Evolutionary conservation across 2,113 vertebrate genomes (phyloP).

Genomic region (Neotragus pygmaeus): DNA sequence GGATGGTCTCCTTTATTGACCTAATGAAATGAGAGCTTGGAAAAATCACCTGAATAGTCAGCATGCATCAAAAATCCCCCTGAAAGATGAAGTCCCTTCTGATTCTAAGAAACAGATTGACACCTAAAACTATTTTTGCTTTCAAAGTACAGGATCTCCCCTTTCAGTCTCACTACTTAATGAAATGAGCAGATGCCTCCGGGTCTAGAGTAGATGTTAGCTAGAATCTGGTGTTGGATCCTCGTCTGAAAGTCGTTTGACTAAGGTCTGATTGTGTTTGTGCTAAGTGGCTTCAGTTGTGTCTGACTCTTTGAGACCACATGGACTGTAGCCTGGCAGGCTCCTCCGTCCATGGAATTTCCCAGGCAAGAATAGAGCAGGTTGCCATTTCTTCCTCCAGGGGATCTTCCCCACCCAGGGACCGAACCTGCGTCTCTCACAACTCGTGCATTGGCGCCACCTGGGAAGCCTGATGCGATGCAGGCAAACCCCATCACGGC

Average conservation of each 20-base stretch:
- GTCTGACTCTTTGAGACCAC: not conserved
- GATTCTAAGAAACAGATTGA: not conserved
- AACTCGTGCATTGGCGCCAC: not conserved
- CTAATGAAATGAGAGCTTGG: not conserved
- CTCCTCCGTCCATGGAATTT: not conserved
- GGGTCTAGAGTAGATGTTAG: not conserved
- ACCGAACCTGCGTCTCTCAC: not conserved
- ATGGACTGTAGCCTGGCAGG: not conserved
- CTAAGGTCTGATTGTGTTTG: not conserved
- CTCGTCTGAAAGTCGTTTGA: rapidly evolving
- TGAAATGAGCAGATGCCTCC: not conserved
- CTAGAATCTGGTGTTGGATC: not conserved
- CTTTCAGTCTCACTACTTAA: not conserved
- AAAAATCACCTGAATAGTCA: not conserved
- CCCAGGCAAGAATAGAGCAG: not conserved
- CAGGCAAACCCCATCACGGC: not conserved
- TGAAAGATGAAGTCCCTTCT: not conserved
- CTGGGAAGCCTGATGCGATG: not conserved
- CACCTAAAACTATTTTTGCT: not conserved
- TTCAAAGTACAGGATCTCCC: not conserved
- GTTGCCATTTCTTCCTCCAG: not conserved
- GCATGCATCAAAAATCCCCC: not conserved
- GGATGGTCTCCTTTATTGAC: not conserved
- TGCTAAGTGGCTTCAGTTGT: not conserved
- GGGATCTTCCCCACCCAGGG: not conserved